Percentiles rank a stretch among this genome's conserved stretches.
Evolutionary conservation across 2,888 invertebrate genomes (phyloP).

Genomic region (Belgica antarctica): DNA sequence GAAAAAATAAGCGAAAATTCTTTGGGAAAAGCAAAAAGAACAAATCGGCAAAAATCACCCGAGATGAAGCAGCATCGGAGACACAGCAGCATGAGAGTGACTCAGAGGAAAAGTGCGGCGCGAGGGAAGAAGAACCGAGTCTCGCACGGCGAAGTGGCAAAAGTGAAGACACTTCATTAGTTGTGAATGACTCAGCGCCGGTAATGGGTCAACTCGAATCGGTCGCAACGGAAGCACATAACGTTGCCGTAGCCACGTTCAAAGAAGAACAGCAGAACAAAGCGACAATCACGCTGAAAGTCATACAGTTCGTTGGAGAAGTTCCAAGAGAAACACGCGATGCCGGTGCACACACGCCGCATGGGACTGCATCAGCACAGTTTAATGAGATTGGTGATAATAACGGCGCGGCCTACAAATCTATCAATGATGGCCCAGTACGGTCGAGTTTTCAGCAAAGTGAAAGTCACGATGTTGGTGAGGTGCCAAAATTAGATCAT

Average conservation of each 20-base stretch:
- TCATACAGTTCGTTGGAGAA: slow-evolving; percentile 41
- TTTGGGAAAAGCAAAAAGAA: slow-evolving; percentile 40
- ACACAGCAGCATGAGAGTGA: slow-evolving; percentile 5
- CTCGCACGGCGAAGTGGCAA: no score
- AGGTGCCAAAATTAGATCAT: slow-evolving; percentile 28
- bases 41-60: slow-evolving; percentile 21
- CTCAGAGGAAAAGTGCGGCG: slow-evolving; percentile 20
- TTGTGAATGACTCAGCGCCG: slow-evolving; percentile 26
- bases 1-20: slow-evolving; percentile 40
- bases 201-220: slow-evolving; percentile 31
- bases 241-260: background rate
- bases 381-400: background rate
- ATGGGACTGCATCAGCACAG: background rate
- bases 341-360: background rate
- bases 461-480: background rate
- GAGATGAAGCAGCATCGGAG: slow-evolving; percentile 1
- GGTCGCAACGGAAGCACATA: background rate
- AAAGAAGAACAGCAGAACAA: slow-evolving; percentile 3
- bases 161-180: slow-evolving; percentile 3
- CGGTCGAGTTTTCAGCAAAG: background rate
- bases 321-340: slow-evolving; percentile 9
- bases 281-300: slow-evolving; percentile 36
- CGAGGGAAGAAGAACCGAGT: background rate
- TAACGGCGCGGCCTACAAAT: background rate
- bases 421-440: background rate